Evolutionary conservation across 2,888 invertebrate species (phyloP).

Genomic region (Agrotis exclamationis): DNA sequence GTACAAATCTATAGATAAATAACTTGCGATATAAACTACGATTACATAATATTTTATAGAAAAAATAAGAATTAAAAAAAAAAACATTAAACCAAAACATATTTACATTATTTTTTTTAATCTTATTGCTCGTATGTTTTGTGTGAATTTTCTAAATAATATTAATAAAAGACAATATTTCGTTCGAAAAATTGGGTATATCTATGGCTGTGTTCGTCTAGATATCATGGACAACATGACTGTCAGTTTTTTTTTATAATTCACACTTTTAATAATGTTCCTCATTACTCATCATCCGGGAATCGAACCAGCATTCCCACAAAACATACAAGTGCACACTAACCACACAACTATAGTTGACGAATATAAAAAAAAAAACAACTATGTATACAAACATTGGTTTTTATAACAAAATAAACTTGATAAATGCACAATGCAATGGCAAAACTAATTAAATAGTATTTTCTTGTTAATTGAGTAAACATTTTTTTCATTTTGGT

Average conservation of each 20-base stretch:
- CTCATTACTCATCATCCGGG: conserved; percentile 1
- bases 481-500: conserved; percentile 32
- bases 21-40: conserved; percentile 59
- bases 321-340: conserved; percentile 58
- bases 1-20: conserved; percentile 57
- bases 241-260: too few relatives aligned
- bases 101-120: conserved; percentile 58
- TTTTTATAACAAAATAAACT: conserved; percentile 51
- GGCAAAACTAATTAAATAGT: conserved; percentile 53
- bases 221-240: background rate
- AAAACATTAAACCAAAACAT: conserved; percentile 57
- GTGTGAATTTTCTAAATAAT: conserved; percentile 39
- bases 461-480: conserved; percentile 30
- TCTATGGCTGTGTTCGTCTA: conserved; percentile 2
- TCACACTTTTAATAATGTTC: background rate
- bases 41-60: conserved; percentile 57
- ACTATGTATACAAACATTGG: conserved; percentile 51
- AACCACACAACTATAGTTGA: conserved; percentile 60
- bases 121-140: conserved; percentile 54
- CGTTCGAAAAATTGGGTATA: background rate
- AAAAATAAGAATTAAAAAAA: conserved; percentile 26
- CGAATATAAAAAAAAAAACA: conserved; percentile 37
- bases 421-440: conserved; percentile 64
- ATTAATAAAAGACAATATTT: background rate
- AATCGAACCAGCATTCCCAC: conserved; percentile 42